Conservation (phyloP, 2,113 vertebrate genomes). For the Lipophrys pholis region DNA sequence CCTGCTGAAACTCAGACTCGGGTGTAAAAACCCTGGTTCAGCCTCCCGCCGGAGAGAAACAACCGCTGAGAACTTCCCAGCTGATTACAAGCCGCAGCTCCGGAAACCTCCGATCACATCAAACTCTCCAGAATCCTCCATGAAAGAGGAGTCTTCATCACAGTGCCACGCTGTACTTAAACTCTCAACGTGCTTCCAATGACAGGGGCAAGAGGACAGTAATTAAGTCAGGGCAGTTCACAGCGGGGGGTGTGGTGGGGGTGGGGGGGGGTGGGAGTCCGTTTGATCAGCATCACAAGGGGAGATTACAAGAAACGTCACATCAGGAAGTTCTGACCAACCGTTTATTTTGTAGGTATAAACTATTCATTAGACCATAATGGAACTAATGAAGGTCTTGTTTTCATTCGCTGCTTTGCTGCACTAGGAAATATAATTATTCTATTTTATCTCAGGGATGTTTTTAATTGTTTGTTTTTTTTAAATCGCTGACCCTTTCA, state of each 20-base stretch:
- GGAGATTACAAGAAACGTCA: constrained; percentile 24
- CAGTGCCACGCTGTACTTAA: constrained; percentile 85
- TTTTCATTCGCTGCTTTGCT: too few species aligned
- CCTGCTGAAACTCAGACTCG: constrained; percentile 16
- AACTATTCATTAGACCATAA: too few species aligned
- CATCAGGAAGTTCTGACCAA: not conserved
- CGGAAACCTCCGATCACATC: constrained; percentile 82
- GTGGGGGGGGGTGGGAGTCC: not conserved
- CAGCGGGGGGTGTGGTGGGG: constrained; percentile 38
- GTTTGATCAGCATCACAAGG: constrained; percentile 28
- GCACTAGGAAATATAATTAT: too few species aligned
- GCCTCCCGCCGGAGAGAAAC: not conserved
- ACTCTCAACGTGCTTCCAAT: constrained; percentile 79
- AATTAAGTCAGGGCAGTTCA: constrained; percentile 83
- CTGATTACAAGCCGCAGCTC: constrained; percentile 45
- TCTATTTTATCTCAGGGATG: too few species aligned
- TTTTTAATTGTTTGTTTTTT: too few species aligned
- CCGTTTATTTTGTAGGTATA: too few species aligned
- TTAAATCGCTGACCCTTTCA: too few species aligned
- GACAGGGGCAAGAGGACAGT: constrained; percentile 70
- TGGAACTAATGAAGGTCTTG: too few species aligned
- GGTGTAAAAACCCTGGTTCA: constrained; percentile 39
- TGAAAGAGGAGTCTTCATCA: constrained; percentile 84
- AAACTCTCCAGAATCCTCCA: constrained; percentile 76
- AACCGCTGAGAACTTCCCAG: constrained; percentile 28